These are phyloP conservation scores for human DNA, from an alignment of 2,113 vertebrate species.

Conservation along the genomic window GRCh38 chr13:94132501-94133000, in stretches of 20 bases:
- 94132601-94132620: neutral
- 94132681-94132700: neutral
- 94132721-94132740: neutral
- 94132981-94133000: neutral
- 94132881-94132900: neutral
- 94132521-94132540: neutral
- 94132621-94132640: accelerated
- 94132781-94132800: neutral
- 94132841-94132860: neutral
- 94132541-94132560: neutral
- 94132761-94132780: neutral
- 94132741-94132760: neutral
- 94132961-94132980: neutral
- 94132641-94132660: neutral
- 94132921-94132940: neutral
- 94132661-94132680: neutral
- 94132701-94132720: neutral
- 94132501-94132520: neutral
- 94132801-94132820: neutral
- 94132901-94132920: neutral
- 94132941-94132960: neutral
- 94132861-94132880: neutral
- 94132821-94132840: neutral
- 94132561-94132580: neutral
- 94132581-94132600: neutral